Percentiles rank a stretch among this genome's conserved stretches.
Conservation (phyloP, 1,140 invertebrate species). For the Ooceraea biroi region DNA sequence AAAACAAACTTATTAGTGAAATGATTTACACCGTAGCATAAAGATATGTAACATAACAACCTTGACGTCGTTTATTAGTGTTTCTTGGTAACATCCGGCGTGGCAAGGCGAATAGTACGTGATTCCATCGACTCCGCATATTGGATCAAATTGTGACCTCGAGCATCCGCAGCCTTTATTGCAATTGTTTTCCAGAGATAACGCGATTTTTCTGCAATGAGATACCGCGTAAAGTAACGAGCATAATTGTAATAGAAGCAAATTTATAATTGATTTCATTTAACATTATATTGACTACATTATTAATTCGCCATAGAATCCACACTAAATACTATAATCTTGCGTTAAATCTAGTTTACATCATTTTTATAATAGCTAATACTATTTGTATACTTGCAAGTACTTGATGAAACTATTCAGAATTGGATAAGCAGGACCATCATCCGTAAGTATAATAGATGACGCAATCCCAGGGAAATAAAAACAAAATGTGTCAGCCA, state of each 20-base stretch:
- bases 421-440: too few species aligned
- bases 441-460: too few species aligned
- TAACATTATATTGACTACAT: too few species aligned
- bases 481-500: too few species aligned
- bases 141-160: conserved; percentile 87
- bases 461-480: too few species aligned
- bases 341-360: too few species aligned
- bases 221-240: conserved; percentile 35
- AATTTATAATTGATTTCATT: background rate
- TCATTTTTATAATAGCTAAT: too few species aligned
- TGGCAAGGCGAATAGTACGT: conserved; percentile 95
- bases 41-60: conserved; percentile 46
- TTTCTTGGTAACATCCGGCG: conserved; percentile 90
- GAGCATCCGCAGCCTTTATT: conserved; percentile 89
- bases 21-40: background rate
- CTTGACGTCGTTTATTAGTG: conserved; percentile 78
- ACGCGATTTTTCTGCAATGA: conserved; percentile 70
- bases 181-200: conserved; percentile 86
- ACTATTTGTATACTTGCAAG: too few species aligned
- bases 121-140: conserved; percentile 92
- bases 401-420: too few species aligned
- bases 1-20: background rate
- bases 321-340: too few species aligned
- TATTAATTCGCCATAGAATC: too few species aligned
- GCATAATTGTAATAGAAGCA: background rate